Evolutionary conservation across 37 sponge, comb jelly and placozoan species (phyloP).

Genomic region (Beroe ovata): DNA sequence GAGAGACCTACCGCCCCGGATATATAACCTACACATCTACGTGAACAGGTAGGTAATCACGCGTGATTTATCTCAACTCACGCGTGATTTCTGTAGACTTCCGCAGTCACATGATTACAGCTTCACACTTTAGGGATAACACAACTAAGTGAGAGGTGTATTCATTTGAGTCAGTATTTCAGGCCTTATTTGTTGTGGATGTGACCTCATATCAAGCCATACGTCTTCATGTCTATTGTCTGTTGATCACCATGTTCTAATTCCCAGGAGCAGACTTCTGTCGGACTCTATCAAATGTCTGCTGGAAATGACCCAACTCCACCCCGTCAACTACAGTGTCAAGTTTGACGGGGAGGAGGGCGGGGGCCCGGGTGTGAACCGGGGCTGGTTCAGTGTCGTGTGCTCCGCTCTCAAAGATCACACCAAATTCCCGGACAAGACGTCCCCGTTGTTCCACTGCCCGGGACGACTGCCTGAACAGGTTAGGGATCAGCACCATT

Average conservation of each 20-base stretch:
- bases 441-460: slow-evolving; percentile 28
- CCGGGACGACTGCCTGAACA: slow-evolving; percentile 55
- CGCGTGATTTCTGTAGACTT: too few relatives aligned
- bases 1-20: slow-evolving; percentile 29
- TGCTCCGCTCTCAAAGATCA: not conserved
- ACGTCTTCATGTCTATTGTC: too few relatives aligned
- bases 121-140: too few relatives aligned
- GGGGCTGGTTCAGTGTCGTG: slow-evolving; percentile 67
- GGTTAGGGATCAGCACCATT: too few relatives aligned
- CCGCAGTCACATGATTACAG: too few relatives aligned
- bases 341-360: slow-evolving; percentile 66
- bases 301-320: slow-evolving; percentile 49
- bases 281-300: slow-evolving; percentile 40
- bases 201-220: too few relatives aligned
- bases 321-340: slow-evolving; percentile 65
- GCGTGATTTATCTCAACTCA: too few relatives aligned
- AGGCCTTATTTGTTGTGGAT: too few relatives aligned
- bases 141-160: too few relatives aligned
- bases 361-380: slow-evolving; percentile 42
- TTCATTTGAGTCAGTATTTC: too few relatives aligned
- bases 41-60: slow-evolving; percentile 30
- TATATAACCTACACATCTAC: slow-evolving; percentile 62
- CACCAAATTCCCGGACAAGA: slow-evolving; percentile 61
- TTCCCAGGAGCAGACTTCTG: slow-evolving; percentile 23
- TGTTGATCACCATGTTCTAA: too few relatives aligned